Conservation (phyloP, 2,113 vertebrate genomes). For the Nymphicus hollandicus region DNA sequence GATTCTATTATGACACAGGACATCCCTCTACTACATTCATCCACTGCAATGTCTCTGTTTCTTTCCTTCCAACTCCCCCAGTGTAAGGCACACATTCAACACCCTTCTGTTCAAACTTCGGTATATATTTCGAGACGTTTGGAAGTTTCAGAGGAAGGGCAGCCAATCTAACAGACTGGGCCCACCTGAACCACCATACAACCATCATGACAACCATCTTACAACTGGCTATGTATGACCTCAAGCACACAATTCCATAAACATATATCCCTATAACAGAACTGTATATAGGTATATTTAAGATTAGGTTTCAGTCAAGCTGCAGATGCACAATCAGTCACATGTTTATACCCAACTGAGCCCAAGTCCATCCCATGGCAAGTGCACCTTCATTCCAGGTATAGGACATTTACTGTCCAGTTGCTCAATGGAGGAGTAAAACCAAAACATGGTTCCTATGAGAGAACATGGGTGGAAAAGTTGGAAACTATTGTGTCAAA, state of each 20-base stretch:
- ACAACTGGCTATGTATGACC: background rate
- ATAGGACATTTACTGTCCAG: background rate
- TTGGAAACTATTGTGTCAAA: background rate
- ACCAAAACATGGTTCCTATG: background rate
- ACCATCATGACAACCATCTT: background rate
- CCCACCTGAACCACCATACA: background rate
- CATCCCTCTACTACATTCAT: background rate
- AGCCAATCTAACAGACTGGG: background rate
- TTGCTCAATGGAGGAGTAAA: background rate
- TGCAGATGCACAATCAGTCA: background rate
- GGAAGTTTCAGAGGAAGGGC: background rate
- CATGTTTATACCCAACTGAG: background rate
- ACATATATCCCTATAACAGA: background rate
- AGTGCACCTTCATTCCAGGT: background rate
- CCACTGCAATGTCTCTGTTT: background rate
- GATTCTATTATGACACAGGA: background rate
- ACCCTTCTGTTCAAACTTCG: background rate
- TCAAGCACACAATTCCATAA: background rate
- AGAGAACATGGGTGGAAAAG: background rate
- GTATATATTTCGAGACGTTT: background rate
- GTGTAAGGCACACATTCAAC: background rate
- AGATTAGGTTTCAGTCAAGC: background rate
- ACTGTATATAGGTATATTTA: background rate
- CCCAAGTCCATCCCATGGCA: background rate
- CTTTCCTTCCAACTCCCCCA: fast-evolving